phyloP scores from a whole-genome alignment of 1,140 invertebrate species.

The Drosophila bipectinata region DNA sequence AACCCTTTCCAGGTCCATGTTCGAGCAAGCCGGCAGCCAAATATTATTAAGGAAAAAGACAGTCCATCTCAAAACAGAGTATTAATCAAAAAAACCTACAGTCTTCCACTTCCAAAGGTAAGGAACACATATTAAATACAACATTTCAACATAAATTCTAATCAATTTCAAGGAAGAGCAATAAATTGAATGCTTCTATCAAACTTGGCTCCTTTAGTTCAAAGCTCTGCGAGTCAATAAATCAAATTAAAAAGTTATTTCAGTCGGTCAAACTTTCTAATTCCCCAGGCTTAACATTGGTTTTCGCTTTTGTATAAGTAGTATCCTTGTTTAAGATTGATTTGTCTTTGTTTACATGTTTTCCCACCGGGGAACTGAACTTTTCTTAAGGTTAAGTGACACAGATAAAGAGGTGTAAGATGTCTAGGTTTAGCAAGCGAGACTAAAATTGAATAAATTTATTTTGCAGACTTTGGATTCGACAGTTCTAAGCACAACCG shows the following conservation, averaged over 20 bases:
- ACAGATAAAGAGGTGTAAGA: background rate
- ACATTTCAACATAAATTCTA: background rate
- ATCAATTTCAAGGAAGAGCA: background rate
- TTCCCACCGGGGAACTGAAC: background rate
- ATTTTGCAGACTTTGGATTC: slow-evolving; percentile 47
- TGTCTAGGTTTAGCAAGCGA: background rate
- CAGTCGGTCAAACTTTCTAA: slow-evolving; percentile 19
- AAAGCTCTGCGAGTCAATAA: slow-evolving; percentile 16
- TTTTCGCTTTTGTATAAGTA: background rate
- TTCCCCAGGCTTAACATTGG: slow-evolving; percentile 23
- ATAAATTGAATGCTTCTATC: background rate
- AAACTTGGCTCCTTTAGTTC: background rate
- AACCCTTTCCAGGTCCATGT: slow-evolving; percentile 38
- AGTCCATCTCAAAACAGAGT: slow-evolving; percentile 39
- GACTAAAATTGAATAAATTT: background rate
- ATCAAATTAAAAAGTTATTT: slow-evolving; percentile 39
- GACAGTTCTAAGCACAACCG: slow-evolving; percentile 51
- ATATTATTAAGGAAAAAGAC: slow-evolving; percentile 23
- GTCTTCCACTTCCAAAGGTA: slow-evolving; percentile 51
- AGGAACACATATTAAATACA: background rate
- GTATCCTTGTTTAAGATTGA: slow-evolving; percentile 3
- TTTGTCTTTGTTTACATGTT: slow-evolving; percentile 16
- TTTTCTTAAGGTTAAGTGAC: background rate
- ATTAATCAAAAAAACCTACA: slow-evolving; percentile 53
- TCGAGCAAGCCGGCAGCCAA: slow-evolving; percentile 37